Evolutionary conservation across 2,113 vertebrate genomes (phyloP), one percentile per base, ranked within the genome.

Genomic region (Ceuthmochares aereus): DNA sequence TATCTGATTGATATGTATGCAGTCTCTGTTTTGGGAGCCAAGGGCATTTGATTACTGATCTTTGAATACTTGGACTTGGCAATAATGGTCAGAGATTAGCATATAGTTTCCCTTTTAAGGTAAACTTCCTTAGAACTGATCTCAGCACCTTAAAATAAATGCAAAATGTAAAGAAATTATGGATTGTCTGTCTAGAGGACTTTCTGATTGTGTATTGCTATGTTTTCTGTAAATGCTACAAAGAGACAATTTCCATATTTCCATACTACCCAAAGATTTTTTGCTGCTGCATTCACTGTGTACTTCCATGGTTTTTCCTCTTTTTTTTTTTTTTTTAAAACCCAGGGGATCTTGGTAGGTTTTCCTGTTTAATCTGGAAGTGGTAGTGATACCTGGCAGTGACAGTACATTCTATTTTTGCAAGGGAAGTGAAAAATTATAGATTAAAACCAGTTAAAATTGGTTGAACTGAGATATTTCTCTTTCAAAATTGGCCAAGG

Each of bases 101-200:
- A 43, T 76, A 54, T n/a, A 13, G 43, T 51, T 49, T 93, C 37
- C 36, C 30, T 95, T 81, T 74, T 87, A 84, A 84, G 52, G 60
- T 81, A 51, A 84, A 70, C 45, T 78, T 69, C 42, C 43, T 96
- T 95, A 88, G 56, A 95, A 78, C 59, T 42, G 45, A 66, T 86
- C 36, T 94, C 54, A 84, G 27, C 19, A 84, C 67, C 68, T 86
- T 97, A 93, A 90, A 94, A 85, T 87, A 91, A 87, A 89, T 42
- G 55, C 52, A 81, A 89, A 90, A 43, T 40, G 81, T 59, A 95
- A 87, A 90, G 74, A 97, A 92, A 75, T 87, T 21, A 12, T 74
- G 32, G 34, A 30, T 63, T 95, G 58, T 82, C 67, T 85, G 58
- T 93, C 90, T 93, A 56, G 75, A 88, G 51, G 63, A 92, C 67